Conservation (phyloP, 2,797 vertebrate genomes). For the Pangasius mekongensis region DNA sequence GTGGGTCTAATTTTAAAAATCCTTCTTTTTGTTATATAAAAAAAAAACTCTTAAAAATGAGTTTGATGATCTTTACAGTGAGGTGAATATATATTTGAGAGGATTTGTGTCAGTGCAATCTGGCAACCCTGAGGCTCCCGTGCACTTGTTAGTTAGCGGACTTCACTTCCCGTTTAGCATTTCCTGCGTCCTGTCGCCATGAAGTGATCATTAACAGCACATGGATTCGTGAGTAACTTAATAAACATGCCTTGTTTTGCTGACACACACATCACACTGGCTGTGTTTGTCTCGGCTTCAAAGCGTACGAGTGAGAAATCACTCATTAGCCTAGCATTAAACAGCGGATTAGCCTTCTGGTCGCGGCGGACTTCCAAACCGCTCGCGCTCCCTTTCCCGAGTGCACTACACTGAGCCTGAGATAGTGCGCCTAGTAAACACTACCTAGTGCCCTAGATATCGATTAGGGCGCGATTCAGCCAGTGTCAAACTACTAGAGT, state of each 20-base stretch:
- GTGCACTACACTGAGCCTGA: not conserved
- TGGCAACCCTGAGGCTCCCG: not conserved
- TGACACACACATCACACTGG: too few species aligned
- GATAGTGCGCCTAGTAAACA: not conserved
- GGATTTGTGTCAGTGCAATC: not conserved
- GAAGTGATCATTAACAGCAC: constrained; percentile 18
- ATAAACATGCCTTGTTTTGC: not conserved
- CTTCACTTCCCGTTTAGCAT: not conserved
- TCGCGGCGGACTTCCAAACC: not conserved
- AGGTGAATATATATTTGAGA: too few species aligned
- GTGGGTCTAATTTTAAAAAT: too few species aligned
- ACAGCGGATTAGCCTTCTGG: not conserved
- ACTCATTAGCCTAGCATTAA: not conserved
- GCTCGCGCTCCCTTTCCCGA: not conserved
- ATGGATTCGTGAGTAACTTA: constrained; percentile 53
- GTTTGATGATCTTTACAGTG: not conserved
- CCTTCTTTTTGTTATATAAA: too few species aligned
- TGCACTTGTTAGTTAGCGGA: not conserved
- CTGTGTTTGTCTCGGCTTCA: not conserved
- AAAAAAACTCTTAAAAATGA: not conserved
- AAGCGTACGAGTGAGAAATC: too few species aligned
- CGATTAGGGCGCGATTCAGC: not conserved
- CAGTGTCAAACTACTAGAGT: too few species aligned
- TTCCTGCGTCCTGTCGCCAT: not conserved
- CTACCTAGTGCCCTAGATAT: constrained; percentile 2